Base-by-base conservation (phyloP, 1,140 invertebrate genomes). In the Neuroterus valhalla region DNA sequence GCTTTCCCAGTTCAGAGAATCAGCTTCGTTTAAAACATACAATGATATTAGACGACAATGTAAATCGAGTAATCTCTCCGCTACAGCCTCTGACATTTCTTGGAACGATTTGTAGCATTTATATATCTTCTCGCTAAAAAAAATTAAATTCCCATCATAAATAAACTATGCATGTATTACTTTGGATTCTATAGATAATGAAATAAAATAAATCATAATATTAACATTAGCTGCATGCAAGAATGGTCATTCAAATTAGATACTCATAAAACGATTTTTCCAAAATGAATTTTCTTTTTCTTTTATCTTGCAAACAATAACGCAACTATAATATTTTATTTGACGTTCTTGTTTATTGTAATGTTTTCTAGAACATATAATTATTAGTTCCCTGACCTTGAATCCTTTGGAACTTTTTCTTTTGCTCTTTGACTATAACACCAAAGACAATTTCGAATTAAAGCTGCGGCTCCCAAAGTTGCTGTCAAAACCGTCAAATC, bases 51-150 rank as follows among this genome's bases (percentile, higher is more conserved):
- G 89, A 48, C 95, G 91, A 74, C 92, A 94, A 80, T 96, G 95
- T 3, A 96, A 89, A 89, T 96, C 95, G 15, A 96, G 84, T 6
- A 96, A 90, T 72, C 95, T 90, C 85, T 96, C 95, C 0, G 94
- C 95, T 26, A 96, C 88, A 1, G 95, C 94, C 85, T 96, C 95
- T 1, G 94, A 91, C 93, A 96, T 95, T 80, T 95, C 94, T 2
- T 94, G 91, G 82, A 94, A 96, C 42, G 93, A 92, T 85, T 95
- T 95, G 77, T 94, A 93, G n/a, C 91, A 92, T 69, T 85, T 73
- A 14, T 79, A 81, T 31, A 89, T 72, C 55, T 83, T 85, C 11
- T 78, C 81, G 19, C 86, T 88, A 19, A 26, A 14, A 50, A 23
- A 0, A 21, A 4, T 1, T 55, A 69, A 70, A 66, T 70, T 17